These are phyloP conservation scores for Mormyrus hasselquistii DNA, from an alignment of 2,797 vertebrate genomes.

Conservation along the genomic window DNA sequence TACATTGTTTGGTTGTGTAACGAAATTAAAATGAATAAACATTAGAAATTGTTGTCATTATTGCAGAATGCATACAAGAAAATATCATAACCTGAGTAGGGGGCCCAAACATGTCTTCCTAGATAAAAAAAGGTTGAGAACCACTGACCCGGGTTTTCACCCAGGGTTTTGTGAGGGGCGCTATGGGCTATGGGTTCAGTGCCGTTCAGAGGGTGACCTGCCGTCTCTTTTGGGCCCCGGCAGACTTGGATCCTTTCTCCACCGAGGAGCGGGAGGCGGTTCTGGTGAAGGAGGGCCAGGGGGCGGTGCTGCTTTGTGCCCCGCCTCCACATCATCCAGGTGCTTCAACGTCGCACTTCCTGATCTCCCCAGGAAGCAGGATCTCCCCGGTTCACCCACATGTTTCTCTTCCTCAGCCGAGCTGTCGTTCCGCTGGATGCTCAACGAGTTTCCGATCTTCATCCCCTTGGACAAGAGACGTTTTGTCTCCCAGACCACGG, in stretches of 20 bases:
- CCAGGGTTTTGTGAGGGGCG: neutral
- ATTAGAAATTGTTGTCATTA: neutral
- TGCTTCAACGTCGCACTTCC: constrained; percentile 36
- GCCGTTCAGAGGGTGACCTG: neutral
- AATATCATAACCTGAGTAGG: neutral
- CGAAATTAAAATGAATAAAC: neutral
- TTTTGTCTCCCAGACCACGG: constrained; percentile 88
- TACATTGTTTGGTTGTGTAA: neutral
- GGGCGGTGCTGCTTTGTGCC: constrained; percentile 84
- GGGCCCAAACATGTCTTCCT: neutral
- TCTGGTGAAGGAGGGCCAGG: constrained; percentile 81
- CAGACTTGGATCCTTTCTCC: constrained; percentile 89
- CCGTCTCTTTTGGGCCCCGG: neutral
- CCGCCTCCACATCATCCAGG: constrained; percentile 90
- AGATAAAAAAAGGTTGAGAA: neutral
- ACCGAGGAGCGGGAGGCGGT: constrained; percentile 85
- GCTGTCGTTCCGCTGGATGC: constrained; percentile 93
- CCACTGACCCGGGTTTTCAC: neutral
- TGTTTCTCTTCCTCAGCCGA: constrained; percentile 60
- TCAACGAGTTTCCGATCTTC: constrained; percentile 93
- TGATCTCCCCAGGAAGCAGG: neutral
- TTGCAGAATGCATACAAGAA: neutral
- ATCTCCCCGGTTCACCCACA: neutral
- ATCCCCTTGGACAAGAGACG: constrained; percentile 82
- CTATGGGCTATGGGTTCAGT: neutral